Evolutionary conservation across 1,140 invertebrate genomes (phyloP), one percentile per base, ranked within the genome.

Genomic region (Alviniconcha marisindica): DNA sequence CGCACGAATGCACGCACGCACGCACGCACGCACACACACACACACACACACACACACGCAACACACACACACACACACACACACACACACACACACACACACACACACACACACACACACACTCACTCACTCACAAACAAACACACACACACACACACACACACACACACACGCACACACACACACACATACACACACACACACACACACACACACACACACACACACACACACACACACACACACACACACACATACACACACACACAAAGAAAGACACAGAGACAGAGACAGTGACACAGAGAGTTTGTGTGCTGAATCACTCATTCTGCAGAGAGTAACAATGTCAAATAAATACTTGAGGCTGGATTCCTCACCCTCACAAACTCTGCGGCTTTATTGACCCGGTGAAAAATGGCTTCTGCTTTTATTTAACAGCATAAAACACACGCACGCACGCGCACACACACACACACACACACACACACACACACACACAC

Each of bases 21-120:
- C 12, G 69, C 31, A 28, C n/a, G 12, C 31, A 73, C 21, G 21
- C 2, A 33, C 40, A 31, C 12, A 33, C 40, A 28, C 28, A 71
- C 66, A 28, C 4, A 73, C 69, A 73, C 69, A 40, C 31, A 73
- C 69, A 73, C 69, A 73, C n/a, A n/a, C n/a, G n/a, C n/a, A n/a
- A n/a, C n/a, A n/a, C n/a, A n/a, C n/a, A n/a, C n/a, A n/a, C n/a
- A n/a, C 33, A 40, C 4, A 7, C 40, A 33, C 31, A n/a, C 66
- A 33, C 69, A 73, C 69, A 73, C 69, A 40, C 31, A 73, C n/a
- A 73, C 69, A 73, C 33, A 31, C 69, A 73, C 36, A 2, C 4
- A 73, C n/a, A 33, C 69, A 73, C 69, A 33, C 69, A 31, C 4
- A 33, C 4, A 73, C 4, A 33, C 33, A 31, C 4, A 2, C 40